Base-by-base conservation (phyloP, 2,113 vertebrate species). In the Calidris pugnax region DNA sequence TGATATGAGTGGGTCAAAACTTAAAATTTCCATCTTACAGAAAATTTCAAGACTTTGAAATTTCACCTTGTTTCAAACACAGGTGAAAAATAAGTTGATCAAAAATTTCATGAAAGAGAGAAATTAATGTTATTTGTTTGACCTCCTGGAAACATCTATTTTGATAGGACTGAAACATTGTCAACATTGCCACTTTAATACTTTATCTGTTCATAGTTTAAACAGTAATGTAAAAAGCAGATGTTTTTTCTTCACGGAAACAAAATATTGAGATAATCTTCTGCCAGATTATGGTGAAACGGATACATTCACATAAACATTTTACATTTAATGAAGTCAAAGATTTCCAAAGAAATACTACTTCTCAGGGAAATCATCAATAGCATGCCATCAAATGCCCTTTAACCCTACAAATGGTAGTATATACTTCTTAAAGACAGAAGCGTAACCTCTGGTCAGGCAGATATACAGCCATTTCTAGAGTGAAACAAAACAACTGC, bases 251-350 rank as follows among this genome's bases (percentile, higher is more conserved):
- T 79, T 80, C 47, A 47, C 5, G 3, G 37, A 82, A 94, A 55
- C 9, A 73, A 93, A 96, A 91, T 89, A 62, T 26, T 88, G n/a
- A 66, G 12, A 79, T 91, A 87, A 72, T 87, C 27, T 92, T 13
- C 14, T 51, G 26, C 51, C 47, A 93, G 32, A 47, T 89, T 80
- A 62, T 76, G 7, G 37, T 30, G 10, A 90, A 86, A 76, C 45
- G 9, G 28, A 93, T 86, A 55, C 20, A 73, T 83, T 83, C 19
- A 10, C 2, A 2, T 69, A 79, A 87, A 82, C 18, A 56, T 57
- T 89, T 93, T 82, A 15, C 17, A 48, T 87, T 82, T 91, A 75
- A 89, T 89, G 78, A 82, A 81, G 27, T 59, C 23, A 72, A 4
- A 59, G 35, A 85, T 94, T 91, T 91, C 35, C 21, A 50, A 53